Percentiles rank a stretch among this genome's conserved stretches.
phyloP scores from a whole-genome alignment of 2,888 invertebrate genomes.

The Harpalus rubripes region DNA sequence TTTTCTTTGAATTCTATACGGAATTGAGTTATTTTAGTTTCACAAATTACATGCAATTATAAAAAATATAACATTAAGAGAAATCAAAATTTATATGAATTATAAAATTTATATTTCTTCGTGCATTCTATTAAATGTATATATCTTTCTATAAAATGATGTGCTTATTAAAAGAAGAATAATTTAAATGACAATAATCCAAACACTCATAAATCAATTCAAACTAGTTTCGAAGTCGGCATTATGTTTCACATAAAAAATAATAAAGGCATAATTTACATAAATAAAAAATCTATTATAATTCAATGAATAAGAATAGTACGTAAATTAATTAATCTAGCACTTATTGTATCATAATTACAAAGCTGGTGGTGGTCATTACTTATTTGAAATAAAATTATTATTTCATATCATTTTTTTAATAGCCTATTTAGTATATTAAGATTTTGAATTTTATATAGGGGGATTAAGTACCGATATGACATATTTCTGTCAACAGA shows the following conservation, averaged over 20 bases:
- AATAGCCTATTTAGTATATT: not conserved
- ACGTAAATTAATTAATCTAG: conserved; percentile 12
- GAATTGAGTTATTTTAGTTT: not conserved
- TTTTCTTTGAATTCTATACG: not conserved
- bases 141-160: not conserved
- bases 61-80: not conserved
- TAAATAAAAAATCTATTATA: not conserved
- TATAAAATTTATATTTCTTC: no score
- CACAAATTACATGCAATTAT: not conserved
- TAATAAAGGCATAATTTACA: not conserved
- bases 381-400: not conserved
- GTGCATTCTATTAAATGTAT: no score
- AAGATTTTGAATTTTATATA: not conserved
- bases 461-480: not conserved
- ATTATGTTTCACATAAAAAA: not conserved
- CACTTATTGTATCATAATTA: conserved; percentile 10
- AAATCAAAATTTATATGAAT: no score
- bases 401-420: not conserved
- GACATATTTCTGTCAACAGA: conserved; percentile 11
- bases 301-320: conserved; percentile 21
- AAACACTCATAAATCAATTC: not conserved
- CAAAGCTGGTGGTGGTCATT: conserved; percentile 14
- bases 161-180: not conserved
- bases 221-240: conserved; percentile 3
- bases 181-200: conserved; percentile 22